A percentile compares a stretch with the other conserved stretches of the same genome.
phyloP scores from a whole-genome alignment of 2,113 vertebrate genomes.

The Halcyon malimbica region DNA sequence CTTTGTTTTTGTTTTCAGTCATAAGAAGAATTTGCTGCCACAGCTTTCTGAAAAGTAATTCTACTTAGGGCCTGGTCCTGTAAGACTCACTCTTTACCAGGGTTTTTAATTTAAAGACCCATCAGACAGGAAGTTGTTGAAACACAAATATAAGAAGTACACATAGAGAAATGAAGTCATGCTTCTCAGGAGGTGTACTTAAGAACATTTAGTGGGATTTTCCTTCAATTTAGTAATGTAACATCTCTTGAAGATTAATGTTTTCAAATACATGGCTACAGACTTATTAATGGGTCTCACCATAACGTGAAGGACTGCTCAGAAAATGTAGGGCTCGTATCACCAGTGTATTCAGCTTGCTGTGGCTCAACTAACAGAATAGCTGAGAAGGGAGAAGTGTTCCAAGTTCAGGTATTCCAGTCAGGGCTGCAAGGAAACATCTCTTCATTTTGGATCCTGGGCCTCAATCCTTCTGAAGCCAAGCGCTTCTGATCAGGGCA shows the following conservation, averaged over 20 bases:
- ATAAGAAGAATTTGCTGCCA: not conserved
- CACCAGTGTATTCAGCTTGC: not conserved
- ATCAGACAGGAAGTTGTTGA: not conserved
- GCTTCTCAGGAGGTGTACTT: not conserved
- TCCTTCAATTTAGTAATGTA: not conserved
- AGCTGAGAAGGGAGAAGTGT: not conserved
- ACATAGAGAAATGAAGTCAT: not conserved
- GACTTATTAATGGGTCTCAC: not conserved
- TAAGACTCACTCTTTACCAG: not conserved
- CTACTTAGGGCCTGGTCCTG: not conserved
- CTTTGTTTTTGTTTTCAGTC: not conserved
- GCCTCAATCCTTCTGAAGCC: not conserved
- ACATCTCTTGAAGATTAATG: not conserved
- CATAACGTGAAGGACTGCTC: not conserved
- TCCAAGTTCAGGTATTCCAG: not conserved
- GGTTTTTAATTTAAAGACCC: not conserved
- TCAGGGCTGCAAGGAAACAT: not conserved
- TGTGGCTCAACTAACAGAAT: not conserved
- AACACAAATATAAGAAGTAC: not conserved
- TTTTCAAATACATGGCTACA: not conserved
- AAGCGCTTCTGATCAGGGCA: not conserved
- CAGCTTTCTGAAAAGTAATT: not conserved
- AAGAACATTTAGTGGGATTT: not conserved
- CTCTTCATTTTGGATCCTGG: not conserved
- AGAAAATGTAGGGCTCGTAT: not conserved